Evolutionary conservation across 2,113 vertebrate genomes (phyloP).

Genomic region (Psettodes erumei): DNA sequence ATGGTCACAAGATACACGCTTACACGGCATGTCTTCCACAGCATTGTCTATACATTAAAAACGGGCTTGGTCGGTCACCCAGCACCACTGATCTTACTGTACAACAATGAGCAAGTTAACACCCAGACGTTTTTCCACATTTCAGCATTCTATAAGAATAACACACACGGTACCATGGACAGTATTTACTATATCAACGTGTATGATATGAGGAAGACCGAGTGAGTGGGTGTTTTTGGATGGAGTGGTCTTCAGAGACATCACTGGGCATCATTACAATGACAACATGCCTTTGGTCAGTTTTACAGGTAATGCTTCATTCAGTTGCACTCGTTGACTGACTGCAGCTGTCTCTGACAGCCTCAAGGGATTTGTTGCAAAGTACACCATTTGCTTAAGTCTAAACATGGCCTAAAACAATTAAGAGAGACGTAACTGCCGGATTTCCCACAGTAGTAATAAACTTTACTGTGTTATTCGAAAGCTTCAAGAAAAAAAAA

Average conservation of each 20-base stretch:
- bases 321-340: constrained; percentile 20
- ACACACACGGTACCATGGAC: not conserved
- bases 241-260: not conserved
- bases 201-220: too few relatives aligned
- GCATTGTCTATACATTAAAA: not conserved
- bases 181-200: not conserved
- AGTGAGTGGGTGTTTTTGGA: not conserved
- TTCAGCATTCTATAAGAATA: too few relatives aligned
- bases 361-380: not conserved
- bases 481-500: not conserved
- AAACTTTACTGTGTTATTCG: not conserved
- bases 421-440: not conserved
- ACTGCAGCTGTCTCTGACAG: not conserved
- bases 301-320: constrained; percentile 24
- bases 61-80: not conserved
- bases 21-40: not conserved
- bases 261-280: constrained; percentile 6
- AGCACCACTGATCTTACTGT: not conserved
- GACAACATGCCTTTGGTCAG: constrained; percentile 18
- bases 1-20: constrained; percentile 1
- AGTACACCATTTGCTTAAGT: not conserved
- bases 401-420: constrained; percentile 9
- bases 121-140: not conserved
- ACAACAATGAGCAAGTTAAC: not conserved
- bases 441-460: not conserved